Percentiles rank a stretch among this genome's conserved stretches.
Conservation (phyloP, 2,797 vertebrate species). For the Taeniopygia guttata region DNA sequence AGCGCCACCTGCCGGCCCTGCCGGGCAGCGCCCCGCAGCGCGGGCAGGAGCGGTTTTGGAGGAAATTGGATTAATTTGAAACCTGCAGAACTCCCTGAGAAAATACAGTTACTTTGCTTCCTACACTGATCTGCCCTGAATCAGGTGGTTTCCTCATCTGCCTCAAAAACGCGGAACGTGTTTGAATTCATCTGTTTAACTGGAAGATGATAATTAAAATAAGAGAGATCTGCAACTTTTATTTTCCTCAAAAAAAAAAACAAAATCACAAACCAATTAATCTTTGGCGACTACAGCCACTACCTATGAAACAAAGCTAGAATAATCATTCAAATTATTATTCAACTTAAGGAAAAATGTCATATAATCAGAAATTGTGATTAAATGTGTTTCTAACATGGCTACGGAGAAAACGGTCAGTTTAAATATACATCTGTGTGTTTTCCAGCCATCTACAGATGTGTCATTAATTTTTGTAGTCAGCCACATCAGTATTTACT, state of each 20-base stretch:
- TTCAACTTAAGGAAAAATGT: background rate
- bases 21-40: background rate
- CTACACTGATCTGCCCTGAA: background rate
- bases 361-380: background rate
- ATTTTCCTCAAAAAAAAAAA: background rate
- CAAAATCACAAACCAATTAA: background rate
- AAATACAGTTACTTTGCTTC: background rate
- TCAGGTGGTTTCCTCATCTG: background rate
- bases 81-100: background rate
- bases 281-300: background rate
- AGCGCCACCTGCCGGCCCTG: background rate
- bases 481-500: background rate
- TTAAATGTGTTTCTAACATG: background rate
- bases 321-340: background rate
- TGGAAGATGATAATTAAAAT: background rate
- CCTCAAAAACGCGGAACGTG: fast-evolving
- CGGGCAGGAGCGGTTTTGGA: fast-evolving
- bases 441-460: background rate
- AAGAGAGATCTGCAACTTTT: background rate
- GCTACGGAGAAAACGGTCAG: background rate
- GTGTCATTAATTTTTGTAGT: background rate
- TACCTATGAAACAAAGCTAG: background rate
- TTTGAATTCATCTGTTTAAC: background rate
- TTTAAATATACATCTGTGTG: background rate
- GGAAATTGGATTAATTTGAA: fast-evolving